Evolutionary conservation across 2,888 invertebrate genomes (phyloP).

Genomic region (Notodonta dromedarius): DNA sequence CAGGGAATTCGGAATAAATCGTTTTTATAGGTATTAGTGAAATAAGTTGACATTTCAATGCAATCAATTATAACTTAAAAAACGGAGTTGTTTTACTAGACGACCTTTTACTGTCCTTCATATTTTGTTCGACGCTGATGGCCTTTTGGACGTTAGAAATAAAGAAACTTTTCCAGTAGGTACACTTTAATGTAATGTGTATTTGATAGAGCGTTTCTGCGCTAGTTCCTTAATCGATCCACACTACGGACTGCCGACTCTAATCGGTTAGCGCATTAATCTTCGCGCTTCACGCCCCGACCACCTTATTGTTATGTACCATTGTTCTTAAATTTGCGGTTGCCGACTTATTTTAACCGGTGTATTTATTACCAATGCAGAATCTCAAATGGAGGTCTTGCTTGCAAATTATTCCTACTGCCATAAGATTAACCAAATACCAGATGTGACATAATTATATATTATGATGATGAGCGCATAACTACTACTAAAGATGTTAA

Average conservation of each 20-base stretch:
- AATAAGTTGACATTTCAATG: too few relatives aligned
- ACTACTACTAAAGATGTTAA: slow-evolving; percentile 4
- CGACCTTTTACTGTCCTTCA: too few relatives aligned
- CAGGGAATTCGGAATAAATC: background rate
- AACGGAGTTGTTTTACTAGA: too few relatives aligned
- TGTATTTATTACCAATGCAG: background rate
- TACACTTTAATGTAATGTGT: background rate
- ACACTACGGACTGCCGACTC: too few relatives aligned
- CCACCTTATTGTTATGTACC: background rate
- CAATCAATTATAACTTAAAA: too few relatives aligned
- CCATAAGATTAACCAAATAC: too few relatives aligned
- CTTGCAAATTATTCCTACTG: background rate
- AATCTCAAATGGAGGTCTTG: background rate
- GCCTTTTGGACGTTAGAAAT: too few relatives aligned
- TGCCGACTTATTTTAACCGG: background rate
- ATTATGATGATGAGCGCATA: too few relatives aligned
- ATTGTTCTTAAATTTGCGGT: background rate
- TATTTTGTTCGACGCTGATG: too few relatives aligned
- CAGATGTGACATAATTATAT: background rate
- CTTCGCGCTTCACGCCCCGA: background rate
- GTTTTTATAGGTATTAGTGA: background rate
- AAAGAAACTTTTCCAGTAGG: too few relatives aligned
- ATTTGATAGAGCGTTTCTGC: background rate
- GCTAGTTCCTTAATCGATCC: background rate
- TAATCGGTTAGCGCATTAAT: background rate